phyloP scores from a whole-genome alignment of 2,113 vertebrate genomes.

The Thalassoma bifasciatum region DNA sequence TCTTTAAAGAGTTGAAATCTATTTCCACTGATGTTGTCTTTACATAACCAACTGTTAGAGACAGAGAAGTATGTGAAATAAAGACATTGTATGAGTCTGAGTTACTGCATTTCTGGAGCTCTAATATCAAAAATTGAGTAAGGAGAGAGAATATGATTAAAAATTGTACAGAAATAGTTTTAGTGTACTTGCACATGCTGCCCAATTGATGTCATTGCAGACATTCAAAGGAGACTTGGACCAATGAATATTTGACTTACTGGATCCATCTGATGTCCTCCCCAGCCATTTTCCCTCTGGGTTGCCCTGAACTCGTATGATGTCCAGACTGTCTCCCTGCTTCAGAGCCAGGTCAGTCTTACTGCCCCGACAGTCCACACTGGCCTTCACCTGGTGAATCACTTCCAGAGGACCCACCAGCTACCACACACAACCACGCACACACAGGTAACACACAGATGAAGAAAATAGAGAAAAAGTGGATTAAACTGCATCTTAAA shows the following conservation, averaged over 20 bases:
- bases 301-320: constrained; percentile 91
- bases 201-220: not conserved
- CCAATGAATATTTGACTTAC: constrained; percentile 80
- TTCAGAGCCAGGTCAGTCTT: constrained; percentile 90
- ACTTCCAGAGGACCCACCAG: constrained; percentile 85
- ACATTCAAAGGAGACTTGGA: not conserved
- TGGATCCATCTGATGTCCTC: constrained; percentile 84
- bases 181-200: constrained; percentile 1
- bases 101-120: not conserved
- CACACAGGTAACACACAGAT: not conserved
- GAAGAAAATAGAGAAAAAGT: not conserved
- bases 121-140: not conserved
- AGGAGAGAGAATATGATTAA: not conserved
- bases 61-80: not conserved
- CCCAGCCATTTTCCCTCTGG: constrained; percentile 96
- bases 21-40: constrained; percentile 91
- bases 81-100: not conserved
- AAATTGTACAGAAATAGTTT: too few relatives aligned
- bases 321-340: constrained; percentile 90
- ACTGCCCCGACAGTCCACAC: constrained; percentile 84
- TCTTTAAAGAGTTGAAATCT: constrained; percentile 89
- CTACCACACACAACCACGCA: constrained; percentile 70
- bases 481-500: not conserved
- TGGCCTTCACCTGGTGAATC: constrained; percentile 87
- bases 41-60: constrained; percentile 89